Conservation (phyloP, 2,797 vertebrate species). For the Halcyon badia region DNA sequence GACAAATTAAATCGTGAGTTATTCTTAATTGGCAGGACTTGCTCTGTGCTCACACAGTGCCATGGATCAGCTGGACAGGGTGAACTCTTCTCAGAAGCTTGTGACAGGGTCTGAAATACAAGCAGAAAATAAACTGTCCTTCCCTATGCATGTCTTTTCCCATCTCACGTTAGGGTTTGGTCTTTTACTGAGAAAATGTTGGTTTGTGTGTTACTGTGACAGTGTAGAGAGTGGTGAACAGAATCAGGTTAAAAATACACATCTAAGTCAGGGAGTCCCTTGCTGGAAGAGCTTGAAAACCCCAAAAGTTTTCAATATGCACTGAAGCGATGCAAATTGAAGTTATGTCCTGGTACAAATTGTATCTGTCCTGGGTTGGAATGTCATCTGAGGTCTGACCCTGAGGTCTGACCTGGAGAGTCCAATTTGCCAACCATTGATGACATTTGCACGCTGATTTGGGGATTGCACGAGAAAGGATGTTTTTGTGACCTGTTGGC, state of each 20-base stretch:
- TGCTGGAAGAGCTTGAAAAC: not conserved
- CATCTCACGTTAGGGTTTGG: not conserved
- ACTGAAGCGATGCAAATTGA: not conserved
- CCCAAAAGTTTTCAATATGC: not conserved
- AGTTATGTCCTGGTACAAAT: conserved; percentile 27
- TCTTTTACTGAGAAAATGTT: not conserved
- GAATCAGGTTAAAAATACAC: not conserved
- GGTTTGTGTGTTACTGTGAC: not conserved
- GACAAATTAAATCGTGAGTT: not conserved
- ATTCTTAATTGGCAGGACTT: not conserved
- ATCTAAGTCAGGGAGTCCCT: not conserved
- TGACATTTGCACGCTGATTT: conserved; percentile 26
- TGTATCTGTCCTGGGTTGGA: conserved; percentile 1
- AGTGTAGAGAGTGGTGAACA: not conserved
- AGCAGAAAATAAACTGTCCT: not conserved
- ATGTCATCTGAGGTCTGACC: conserved; percentile 42
- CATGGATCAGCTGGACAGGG: accelerated
- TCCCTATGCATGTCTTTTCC: not conserved
- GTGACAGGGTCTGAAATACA: not conserved
- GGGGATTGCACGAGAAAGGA: not conserved
- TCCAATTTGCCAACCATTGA: not conserved
- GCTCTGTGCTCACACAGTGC: not conserved
- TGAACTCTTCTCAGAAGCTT: not conserved
- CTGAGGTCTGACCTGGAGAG: conserved; percentile 10
- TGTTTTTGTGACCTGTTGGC: not conserved